Conservation (phyloP, 2,113 vertebrate genomes). For the Petaurus breviceps region DNA sequence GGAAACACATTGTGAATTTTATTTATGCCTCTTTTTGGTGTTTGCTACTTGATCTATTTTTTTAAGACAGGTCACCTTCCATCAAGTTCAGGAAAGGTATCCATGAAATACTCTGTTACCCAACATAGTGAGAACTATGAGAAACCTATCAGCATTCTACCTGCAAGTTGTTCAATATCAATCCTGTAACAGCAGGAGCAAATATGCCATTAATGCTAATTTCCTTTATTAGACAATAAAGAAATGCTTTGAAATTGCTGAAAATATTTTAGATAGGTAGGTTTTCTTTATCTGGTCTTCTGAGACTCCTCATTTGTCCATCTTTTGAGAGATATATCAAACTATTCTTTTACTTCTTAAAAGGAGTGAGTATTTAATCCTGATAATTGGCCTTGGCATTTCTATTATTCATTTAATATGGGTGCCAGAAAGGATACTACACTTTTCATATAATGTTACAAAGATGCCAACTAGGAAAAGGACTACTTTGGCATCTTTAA, state of each 20-base stretch:
- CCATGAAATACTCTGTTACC: background rate
- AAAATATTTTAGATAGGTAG: background rate
- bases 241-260: background rate
- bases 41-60: background rate
- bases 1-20: background rate
- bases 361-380: background rate
- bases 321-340: background rate
- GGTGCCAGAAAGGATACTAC: background rate
- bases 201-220: background rate
- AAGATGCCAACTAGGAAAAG: background rate
- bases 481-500: background rate
- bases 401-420: background rate
- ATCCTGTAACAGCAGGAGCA: background rate
- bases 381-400: background rate
- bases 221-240: background rate
- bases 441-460: background rate
- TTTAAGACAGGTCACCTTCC: conserved; percentile 15
- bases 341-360: background rate
- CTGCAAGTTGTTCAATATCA: background rate
- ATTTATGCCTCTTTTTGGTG: background rate
- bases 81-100: background rate
- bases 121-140: background rate
- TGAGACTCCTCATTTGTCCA: background rate
- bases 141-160: background rate
- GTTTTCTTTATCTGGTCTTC: background rate